Evolutionary conservation across 2,888 invertebrate species (phyloP), one percentile per base, ranked within the genome.

Genomic region (Neocrepidodera transversa): DNA sequence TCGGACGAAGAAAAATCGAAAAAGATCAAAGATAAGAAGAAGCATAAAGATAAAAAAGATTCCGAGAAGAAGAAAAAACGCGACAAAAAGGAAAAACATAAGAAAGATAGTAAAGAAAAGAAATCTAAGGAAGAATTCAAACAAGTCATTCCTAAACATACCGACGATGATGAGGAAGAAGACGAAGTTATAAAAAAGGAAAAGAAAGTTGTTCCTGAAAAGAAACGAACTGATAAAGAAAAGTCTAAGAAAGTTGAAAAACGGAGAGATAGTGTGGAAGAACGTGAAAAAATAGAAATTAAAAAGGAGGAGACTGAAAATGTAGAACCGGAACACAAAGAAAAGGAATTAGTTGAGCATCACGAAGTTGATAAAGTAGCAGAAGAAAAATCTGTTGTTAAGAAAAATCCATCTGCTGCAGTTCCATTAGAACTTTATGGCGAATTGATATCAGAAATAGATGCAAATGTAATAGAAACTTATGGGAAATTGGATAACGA

Each of bases 381-480:
- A 23, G 45, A 53, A 59, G 32, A 17, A 32, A n/a, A 79, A 67
- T 78, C 79, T 65, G 84, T 84, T 68, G 83, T 83, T 26, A 82
- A n/a, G 82, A 52, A 40, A 5, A 57, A 60, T 51, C 51, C 45
- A 4, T 42, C 50, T 38, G 68, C 73, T 53, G 68, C 73, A 53
- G 32, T 55, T 57, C 70, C 70, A 66, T 50, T 65, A 64, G 82
- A 83, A 70, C 76, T 86, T 58, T 86, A 86, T 66, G 84, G 81
- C 5, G 85, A 85, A 65, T 81, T 85, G 71, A 76, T 82, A 55
- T 74, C 79, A 2, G 84, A 82, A 74, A 80, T 86, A 35, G 85
- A 86, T 40, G 83, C 82, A 66, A 81, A 81, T 74, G 84, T 85
- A 18, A 82, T 85, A 45, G 81, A 85, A 74, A 84, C 81, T 67